Percentiles rank a stretch among this genome's conserved stretches.
Evolutionary conservation across 1,140 invertebrate species (phyloP).

Genomic region (honey bee (Apis mellifera)): DNA sequence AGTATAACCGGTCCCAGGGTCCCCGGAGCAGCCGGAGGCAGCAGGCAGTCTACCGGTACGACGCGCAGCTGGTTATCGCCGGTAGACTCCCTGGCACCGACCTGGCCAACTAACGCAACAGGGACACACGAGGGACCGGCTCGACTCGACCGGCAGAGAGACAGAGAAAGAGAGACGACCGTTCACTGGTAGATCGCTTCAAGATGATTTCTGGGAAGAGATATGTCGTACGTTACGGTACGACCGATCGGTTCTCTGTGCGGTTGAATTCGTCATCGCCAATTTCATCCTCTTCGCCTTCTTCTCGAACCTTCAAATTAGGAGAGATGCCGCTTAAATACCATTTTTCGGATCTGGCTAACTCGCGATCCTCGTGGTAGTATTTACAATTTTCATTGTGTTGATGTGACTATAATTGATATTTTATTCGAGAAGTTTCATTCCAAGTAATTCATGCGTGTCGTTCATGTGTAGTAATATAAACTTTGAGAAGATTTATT

Average conservation of each 20-base stretch:
- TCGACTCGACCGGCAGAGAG: constrained; percentile 5
- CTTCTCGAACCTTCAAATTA: background rate
- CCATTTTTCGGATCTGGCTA: background rate
- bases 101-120: constrained; percentile 66
- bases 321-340: background rate
- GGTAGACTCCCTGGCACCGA: constrained; percentile 74
- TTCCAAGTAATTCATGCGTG: background rate
- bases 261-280: constrained; percentile 24
- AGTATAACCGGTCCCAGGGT: constrained; percentile 72
- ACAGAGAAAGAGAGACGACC: constrained; percentile 45
- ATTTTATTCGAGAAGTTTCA: background rate
- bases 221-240: constrained; percentile 43
- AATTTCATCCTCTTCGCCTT: background rate
- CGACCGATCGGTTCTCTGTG: constrained; percentile 42
- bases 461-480: no score
- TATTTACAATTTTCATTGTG: background rate
- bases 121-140: constrained; percentile 47
- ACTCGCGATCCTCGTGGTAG: background rate
- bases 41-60: constrained; percentile 70
- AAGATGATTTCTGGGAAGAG: constrained; percentile 44
- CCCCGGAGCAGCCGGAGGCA: constrained; percentile 60
- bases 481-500: background rate
- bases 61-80: constrained; percentile 67
- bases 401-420: background rate
- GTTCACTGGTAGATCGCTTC: constrained; percentile 49